Evolutionary conservation across 2,888 invertebrate species (phyloP), one percentile per base, ranked within the genome.

Genomic region (Drosophila parthenogenetica): DNA sequence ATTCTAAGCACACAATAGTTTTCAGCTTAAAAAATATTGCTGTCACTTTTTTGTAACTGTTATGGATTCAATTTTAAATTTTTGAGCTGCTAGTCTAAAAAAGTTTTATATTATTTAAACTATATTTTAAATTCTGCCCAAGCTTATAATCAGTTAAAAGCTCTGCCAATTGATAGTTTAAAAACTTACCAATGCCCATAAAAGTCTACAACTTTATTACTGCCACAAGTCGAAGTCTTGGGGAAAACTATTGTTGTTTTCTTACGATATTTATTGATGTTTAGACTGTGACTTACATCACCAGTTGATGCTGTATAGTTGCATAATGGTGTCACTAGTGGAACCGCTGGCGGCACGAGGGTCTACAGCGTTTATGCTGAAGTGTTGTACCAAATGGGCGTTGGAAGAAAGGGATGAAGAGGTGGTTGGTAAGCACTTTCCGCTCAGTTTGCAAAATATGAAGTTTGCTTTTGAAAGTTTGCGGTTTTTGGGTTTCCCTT

Each of bases 391-490:
- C 29, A 29, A 29, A 29, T 8, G 29, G 22, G 22, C 2, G 48
- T 40, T 43, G 58, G 29, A 11, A 37, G 17, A 11, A 22, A 22
- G 22, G 0, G 22, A 22, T 1, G 22, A 5, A 22, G 43, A 37
- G 16, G 35, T 19, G 63, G 43, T 43, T 59, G 61, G 49, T 40
- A 60, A 70, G 72, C 65, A 74, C 82, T 81, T 81, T 81, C 81
- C 81, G 79, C 79, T 79, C 81, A 81, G 81, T 77, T 81, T 81
- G 75, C 79, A 81, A 81, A 81, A 81, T 81, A 81, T 81, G 82
- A 81, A 81, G 81, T 81, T 81, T 81, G 77, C 79, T 73, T 81
- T 81, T 71, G 77, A 79, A 81, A 81, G 77, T 81, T 81, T 81
- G 82, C 66, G 81, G 81, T 81, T 81, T 79, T 81, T 75, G 75